Percentiles rank a stretch among this genome's conserved stretches.
phyloP scores from a whole-genome alignment of 2,797 vertebrate species.

The Hylomyscus alleni region DNA sequence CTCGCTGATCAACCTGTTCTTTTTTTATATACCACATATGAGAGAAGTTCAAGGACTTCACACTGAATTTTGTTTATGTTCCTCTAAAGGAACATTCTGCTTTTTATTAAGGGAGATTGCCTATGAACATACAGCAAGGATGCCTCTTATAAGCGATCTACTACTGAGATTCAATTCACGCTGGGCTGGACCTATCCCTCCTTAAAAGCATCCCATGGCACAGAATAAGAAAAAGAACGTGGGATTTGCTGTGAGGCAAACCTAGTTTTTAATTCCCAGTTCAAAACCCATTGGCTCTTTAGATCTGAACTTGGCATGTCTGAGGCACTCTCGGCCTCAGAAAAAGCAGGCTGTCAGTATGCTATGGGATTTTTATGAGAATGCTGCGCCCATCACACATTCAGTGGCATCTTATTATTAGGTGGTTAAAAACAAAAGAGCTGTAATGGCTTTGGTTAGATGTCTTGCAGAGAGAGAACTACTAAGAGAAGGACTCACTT shows the following conservation, averaged over 20 bases:
- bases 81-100: conserved; percentile 75
- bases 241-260: conserved; percentile 10
- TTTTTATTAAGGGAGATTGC: conserved; percentile 71
- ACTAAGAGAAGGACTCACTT: too few species aligned
- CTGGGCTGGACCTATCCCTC: background rate
- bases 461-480: background rate
- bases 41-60: conserved; percentile 49
- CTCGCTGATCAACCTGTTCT: conserved; percentile 50
- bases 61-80: conserved; percentile 70
- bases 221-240: background rate
- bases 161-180: conserved; percentile 59
- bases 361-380: background rate
- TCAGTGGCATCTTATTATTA: background rate
- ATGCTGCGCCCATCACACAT: background rate
- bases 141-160: conserved; percentile 59
- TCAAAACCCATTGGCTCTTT: background rate
- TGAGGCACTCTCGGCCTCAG: background rate
- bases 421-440: background rate
- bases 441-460: background rate
- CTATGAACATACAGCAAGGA: conserved; percentile 56
- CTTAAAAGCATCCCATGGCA: background rate
- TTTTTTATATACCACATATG: conserved; percentile 65
- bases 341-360: background rate
- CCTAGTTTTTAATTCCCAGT: conserved; percentile 39
- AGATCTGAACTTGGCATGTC: background rate